Conservation (phyloP, 2,113 vertebrate genomes). For the Ranitomeya imitator region DNA sequence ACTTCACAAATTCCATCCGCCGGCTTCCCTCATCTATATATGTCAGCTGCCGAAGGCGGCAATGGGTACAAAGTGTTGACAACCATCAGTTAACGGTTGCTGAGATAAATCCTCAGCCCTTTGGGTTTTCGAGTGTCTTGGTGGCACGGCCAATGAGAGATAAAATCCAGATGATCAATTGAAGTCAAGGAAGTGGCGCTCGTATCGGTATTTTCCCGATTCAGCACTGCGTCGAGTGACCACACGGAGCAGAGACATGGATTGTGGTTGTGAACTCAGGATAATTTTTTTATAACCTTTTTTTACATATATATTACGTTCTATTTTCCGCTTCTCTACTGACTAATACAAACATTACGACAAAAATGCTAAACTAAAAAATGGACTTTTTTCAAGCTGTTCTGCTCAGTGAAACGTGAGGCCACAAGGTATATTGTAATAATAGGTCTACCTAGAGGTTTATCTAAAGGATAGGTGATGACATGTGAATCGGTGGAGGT, state of each 20-base stretch:
- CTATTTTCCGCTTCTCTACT: neutral
- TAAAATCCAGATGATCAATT: conserved; percentile 24
- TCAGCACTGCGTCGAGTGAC: neutral
- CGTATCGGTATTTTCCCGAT: neutral
- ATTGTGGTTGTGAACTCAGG: neutral
- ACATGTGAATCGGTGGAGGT: too few species aligned
- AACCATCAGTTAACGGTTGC: conserved; percentile 29
- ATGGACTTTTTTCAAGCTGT: neutral
- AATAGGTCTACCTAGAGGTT: too few species aligned
- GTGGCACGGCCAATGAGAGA: conserved; percentile 9
- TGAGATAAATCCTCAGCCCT: conserved; percentile 27
- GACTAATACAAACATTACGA: neutral
- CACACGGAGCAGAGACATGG: neutral
- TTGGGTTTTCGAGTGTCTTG: conserved; percentile 1
- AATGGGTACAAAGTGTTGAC: neutral
- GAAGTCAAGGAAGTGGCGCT: neutral
- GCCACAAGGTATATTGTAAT: too few species aligned
- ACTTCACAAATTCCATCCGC: neutral
- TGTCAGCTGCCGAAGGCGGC: neutral
- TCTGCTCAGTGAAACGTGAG: neutral
- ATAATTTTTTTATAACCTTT: conserved; percentile 19
- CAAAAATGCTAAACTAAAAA: neutral
- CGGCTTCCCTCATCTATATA: conserved; percentile 6
- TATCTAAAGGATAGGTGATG: too few species aligned
- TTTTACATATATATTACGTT: conserved; percentile 25